Conservation (phyloP, 2,888 invertebrate species). For the Dasypogon diadema region DNA sequence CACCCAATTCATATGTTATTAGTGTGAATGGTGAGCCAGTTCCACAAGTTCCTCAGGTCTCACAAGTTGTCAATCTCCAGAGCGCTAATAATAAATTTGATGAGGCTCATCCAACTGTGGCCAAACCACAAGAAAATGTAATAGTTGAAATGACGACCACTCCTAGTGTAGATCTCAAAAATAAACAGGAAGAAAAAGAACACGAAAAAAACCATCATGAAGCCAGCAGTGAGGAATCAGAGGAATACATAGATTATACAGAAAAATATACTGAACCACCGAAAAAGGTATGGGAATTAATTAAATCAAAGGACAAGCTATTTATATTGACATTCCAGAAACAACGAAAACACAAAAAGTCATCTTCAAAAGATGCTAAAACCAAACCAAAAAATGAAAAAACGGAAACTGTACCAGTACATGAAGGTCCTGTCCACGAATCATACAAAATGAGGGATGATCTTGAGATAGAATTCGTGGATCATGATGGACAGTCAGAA, state of each 20-base stretch:
- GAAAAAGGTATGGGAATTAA: slow-evolving; percentile 57
- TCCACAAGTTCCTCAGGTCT: slow-evolving; percentile 49
- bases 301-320: not conserved
- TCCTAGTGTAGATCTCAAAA: slow-evolving; percentile 1
- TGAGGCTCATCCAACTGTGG: slow-evolving; percentile 22
- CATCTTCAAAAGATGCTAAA: slow-evolving; percentile 54
- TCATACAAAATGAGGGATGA: slow-evolving; percentile 67
- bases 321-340: slow-evolving; percentile 57
- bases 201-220: not conserved
- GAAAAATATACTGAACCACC: slow-evolving; percentile 63
- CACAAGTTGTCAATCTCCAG: slow-evolving; percentile 14
- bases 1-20: slow-evolving; percentile 31
- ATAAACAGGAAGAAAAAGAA: slow-evolving; percentile 35
- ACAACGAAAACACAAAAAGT: slow-evolving; percentile 64
- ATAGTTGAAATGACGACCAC: not conserved
- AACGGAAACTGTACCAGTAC: slow-evolving; percentile 49
- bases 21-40: slow-evolving; percentile 51
- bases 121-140: slow-evolving; percentile 49
- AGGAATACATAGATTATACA: slow-evolving; percentile 59
- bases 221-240: slow-evolving; percentile 58
- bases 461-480: slow-evolving; percentile 68
- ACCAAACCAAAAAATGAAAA: slow-evolving; percentile 52
- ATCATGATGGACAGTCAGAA: slow-evolving; percentile 76
- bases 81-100: slow-evolving; percentile 9
- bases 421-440: slow-evolving; percentile 64